Base-by-base conservation (phyloP, 2,888 invertebrate genomes). In the Drosophila mercatorum region DNA sequence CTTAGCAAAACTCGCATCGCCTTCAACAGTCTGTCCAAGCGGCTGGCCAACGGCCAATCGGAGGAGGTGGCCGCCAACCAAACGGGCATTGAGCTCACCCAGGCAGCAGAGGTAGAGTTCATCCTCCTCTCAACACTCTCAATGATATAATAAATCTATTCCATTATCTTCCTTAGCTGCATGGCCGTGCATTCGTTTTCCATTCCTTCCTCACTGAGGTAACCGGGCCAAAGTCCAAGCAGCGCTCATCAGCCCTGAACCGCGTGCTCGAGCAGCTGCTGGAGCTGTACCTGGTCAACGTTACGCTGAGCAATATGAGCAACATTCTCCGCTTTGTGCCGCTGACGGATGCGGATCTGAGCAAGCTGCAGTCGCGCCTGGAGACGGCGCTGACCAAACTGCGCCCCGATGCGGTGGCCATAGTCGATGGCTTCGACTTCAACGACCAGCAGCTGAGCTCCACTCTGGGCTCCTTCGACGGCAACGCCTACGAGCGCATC, bases 401-500 rank as follows among this genome's bases (percentile, higher is more conserved):
- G 46, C 95, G 98, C 46, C 97, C 97, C 1, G 96, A 98, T 92
- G 98, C 97, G 0, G 96, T 99, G 0, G 96, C 96, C 0, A 94
- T 99, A 38, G 98, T 98, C 0, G 99, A 99, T 93, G 95, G 97
- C 12, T 99, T 98, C 91, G 98, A 98, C 91, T 95, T 97, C 47
- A 94, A 94, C 22, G 97, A 97, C 89, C 95, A 95, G 91, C 95
- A 96, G 72, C 92, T 97, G 7, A 94, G 94, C 58, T 97, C 97
- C 2, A 94, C 96, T 0, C 92, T 97, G 34, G 97, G 97, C 0
- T 94, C 96, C 1, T 97, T 95, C 91, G 97, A 97, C 92, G 97
- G 97, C 0, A 95, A 96, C 80, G 97, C 97, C 14, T 97, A 97
- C 92, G 96, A 97, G 90, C 94, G 96, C 3, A 94, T 97, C 47